Evolutionary conservation across 2,797 vertebrate species (phyloP).

Genomic region (Chaetophractus vellerosus): DNA sequence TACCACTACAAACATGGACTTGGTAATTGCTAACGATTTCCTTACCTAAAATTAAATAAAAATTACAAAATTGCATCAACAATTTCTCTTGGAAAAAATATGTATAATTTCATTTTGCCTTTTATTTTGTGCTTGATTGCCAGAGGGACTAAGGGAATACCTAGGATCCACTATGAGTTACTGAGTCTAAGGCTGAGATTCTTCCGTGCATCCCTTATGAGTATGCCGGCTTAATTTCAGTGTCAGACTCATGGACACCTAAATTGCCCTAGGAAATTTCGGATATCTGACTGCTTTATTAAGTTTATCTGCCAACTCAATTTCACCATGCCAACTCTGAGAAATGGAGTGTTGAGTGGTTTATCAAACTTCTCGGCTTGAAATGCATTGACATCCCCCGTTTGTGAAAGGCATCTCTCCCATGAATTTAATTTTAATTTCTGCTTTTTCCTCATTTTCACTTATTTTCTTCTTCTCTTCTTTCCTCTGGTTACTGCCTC

Average conservation of each 20-base stretch:
- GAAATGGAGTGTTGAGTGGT: neutral
- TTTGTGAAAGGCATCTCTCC: neutral
- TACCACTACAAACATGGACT: neutral
- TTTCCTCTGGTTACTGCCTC: neutral
- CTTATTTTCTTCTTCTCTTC: neutral
- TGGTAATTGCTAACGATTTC: slow-evolving; percentile 36
- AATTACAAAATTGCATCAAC: neutral
- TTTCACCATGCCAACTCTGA: neutral
- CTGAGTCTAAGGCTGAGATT: neutral
- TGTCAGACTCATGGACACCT: neutral
- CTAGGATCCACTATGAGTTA: neutral
- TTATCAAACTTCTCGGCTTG: neutral
- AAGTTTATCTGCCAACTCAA: neutral
- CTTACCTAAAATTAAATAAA: neutral
- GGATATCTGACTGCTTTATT: neutral
- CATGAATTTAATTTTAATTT: neutral
- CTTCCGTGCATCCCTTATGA: neutral
- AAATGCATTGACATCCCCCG: neutral
- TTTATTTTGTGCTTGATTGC: neutral
- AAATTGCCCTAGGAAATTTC: neutral
- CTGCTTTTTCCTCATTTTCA: neutral
- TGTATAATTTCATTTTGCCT: neutral
- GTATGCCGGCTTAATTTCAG: neutral
- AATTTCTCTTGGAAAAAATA: neutral
- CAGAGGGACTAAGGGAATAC: neutral